Evolutionary conservation across 2,888 invertebrate genomes (phyloP).

Genomic region (Agrotis clavis): DNA sequence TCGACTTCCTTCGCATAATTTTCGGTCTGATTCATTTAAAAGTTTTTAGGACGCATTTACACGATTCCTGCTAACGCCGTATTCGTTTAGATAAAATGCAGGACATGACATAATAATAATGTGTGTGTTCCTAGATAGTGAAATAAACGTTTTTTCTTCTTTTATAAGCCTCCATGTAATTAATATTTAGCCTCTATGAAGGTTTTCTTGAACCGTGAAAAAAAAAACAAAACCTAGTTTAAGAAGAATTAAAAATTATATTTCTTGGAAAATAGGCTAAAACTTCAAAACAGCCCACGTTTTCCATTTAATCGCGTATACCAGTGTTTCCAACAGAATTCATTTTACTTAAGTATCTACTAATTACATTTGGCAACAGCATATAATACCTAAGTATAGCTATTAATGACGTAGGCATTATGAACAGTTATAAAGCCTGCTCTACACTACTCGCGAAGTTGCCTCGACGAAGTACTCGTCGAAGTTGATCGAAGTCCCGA

Average conservation of each 20-base stretch:
- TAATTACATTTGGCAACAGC: not conserved
- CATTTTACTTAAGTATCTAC: not conserved
- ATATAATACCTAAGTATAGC: not conserved
- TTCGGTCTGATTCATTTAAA: slow-evolving; percentile 10
- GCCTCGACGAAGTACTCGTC: too few relatives aligned
- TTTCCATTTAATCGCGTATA: not conserved
- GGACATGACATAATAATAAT: not conserved
- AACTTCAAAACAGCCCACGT: not conserved
- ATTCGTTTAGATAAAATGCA: not conserved
- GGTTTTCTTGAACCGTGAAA: too few relatives aligned
- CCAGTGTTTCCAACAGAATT: not conserved
- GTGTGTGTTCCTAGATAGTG: too few relatives aligned
- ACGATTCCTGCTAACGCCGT: not conserved
- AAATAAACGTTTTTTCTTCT: too few relatives aligned
- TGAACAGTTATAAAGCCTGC: not conserved
- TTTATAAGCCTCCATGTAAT: too few relatives aligned
- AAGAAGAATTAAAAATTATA: not conserved
- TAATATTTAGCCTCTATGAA: too few relatives aligned
- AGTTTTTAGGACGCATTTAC: slow-evolving; percentile 26
- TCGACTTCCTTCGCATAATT: slow-evolving; percentile 31
- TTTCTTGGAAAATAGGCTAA: not conserved
- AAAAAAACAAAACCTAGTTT: not conserved
- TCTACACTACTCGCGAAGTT: too few relatives aligned
- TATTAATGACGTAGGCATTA: not conserved
- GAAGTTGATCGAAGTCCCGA: too few relatives aligned